Base-by-base conservation (phyloP, 1,140 invertebrate genomes). In the Ceratosolen solmsi region DNA sequence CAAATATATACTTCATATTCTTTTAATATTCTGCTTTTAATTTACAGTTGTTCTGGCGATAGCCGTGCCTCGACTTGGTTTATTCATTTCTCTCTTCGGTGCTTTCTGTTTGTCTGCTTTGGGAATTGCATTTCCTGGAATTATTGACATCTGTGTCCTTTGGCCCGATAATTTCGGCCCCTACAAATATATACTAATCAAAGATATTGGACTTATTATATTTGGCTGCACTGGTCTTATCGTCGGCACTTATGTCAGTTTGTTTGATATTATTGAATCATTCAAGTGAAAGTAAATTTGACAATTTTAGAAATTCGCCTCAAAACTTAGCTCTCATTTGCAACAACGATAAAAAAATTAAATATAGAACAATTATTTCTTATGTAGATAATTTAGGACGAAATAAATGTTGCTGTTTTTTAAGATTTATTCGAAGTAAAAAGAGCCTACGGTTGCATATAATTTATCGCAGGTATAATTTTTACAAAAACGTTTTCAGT, bases 21-120 rank as follows among this genome's bases (percentile, higher is more conserved):
- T 46, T 13, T 46, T 13, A 46, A 13, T 46, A 46, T 7, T 46
- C n/a, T 46, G 13, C 41, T 46, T 33, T 73, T 75, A 58, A 58
- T 60, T 92, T 92, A 15, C 92, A 96, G 96, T 96, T 91, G 84
- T 93, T 2, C 85, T 97, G 75, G 96, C 96, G 4, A 92, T 95
- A 22, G 89, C 93, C 1, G 93, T 98, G 76, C 96, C 96, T 0
- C 92, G 95, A 72, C 91, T 98, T 65, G 96, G 96, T 27, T 92
- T 96, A 1, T 95, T 98, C 88, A 98, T 98, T 81, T 95, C 96
- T 0, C 91, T 97, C 58, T 95, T 97, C 77, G 97, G 97, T 25
- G 96, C 97, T 0, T 91, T 97, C 20, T 95, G 95, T 77, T 93
- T 96, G 25, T 96, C 96, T 8, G 94, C 95, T 17, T 92, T 97